Evolutionary conservation across 2,113 vertebrate species (phyloP), one percentile per base, ranked within the genome.

Genomic region (Mobula birostris): DNA sequence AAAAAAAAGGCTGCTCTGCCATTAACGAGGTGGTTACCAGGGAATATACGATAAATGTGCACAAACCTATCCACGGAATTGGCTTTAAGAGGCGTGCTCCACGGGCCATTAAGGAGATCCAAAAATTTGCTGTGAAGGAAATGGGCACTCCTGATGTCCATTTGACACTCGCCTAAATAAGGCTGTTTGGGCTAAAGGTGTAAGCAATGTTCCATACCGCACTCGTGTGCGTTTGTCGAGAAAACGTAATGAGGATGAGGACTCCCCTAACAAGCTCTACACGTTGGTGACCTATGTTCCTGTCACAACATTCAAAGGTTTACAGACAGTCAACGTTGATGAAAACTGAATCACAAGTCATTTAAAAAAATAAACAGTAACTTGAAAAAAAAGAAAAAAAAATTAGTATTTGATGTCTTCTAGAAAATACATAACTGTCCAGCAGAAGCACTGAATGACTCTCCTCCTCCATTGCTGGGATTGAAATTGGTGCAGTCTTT

Each of bases 141-240:
- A 99, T 99, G 99, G 99, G 99, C 17, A 99, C 99, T 70, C 99
- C 98, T 0, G 99, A 99, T 6, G 99, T 99, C 15, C 98, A 99
- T 95, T 99, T 0, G 99, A 99, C 94, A 99, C 99, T 94, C 98
- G 99, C 40, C 97, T 99, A 95, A 99, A 99, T 97, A 99, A 99
- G 96, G 99, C 99, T 0, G 98, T 99, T 95, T 99, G 99, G 99
- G 98, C 98, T 94, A 99, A 99, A 96, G 99, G 99, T 92, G 97
- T 99, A 95, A 98, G 48, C 2, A 48, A 48, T 4, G 48, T 48
- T 48, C 48, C 48, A 48, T 48, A 48, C 48, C 48, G 48, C 48
- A 48, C 3, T 48, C 0, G 48, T 48, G 48, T 48, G 48, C 48
- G 48, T 48, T 48, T 48, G 48, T 48, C 48, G 1, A 48, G 48